These are phyloP conservation scores for Cartodere bifasciata DNA, from an alignment of 2,888 invertebrate species.

Conservation along the genomic window DNA sequence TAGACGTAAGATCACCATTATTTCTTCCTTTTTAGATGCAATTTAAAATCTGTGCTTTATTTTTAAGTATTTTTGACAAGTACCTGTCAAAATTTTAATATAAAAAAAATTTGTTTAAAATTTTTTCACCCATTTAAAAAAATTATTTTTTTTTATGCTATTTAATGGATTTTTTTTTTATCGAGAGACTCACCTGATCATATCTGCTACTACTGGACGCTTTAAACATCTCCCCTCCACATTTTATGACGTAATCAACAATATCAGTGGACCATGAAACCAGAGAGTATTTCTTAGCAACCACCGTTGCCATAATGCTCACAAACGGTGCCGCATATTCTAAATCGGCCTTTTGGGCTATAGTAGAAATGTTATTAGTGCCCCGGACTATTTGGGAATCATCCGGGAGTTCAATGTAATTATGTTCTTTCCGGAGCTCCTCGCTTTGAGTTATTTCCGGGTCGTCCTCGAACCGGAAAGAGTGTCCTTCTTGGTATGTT, in stretches of 20 bases:
- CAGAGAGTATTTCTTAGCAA: slow-evolving; percentile 45
- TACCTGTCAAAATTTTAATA: no score
- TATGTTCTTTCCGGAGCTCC: slow-evolving; percentile 43
- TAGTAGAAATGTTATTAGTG: slow-evolving; percentile 30
- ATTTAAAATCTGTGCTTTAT: no score
- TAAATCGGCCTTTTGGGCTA: slow-evolving; percentile 30
- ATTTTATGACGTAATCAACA: slow-evolving; percentile 45
- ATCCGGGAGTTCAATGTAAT: slow-evolving; percentile 48
- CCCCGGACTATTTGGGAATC: slow-evolving; percentile 46
- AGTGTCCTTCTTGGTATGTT: no score
- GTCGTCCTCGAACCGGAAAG: no score
- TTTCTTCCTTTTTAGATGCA: no score
- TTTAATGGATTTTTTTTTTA: no score
- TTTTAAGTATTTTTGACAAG: no score
- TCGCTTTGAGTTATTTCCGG: slow-evolving; percentile 28
- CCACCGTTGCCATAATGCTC: slow-evolving; percentile 46
- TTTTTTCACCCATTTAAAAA: no score
- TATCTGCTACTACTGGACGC: slow-evolving; percentile 32
- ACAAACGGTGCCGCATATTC: slow-evolving; percentile 39
- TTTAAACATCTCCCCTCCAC: slow-evolving; percentile 33
- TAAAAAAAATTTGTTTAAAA: no score
- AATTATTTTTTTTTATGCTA: no score
- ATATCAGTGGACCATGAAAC: slow-evolving; percentile 48
- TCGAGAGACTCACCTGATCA: slow-evolving; percentile 25
- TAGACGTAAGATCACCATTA: no score